Base-by-base conservation (phyloP, 2,113 vertebrate genomes). In the Taurulus bubalis region DNA sequence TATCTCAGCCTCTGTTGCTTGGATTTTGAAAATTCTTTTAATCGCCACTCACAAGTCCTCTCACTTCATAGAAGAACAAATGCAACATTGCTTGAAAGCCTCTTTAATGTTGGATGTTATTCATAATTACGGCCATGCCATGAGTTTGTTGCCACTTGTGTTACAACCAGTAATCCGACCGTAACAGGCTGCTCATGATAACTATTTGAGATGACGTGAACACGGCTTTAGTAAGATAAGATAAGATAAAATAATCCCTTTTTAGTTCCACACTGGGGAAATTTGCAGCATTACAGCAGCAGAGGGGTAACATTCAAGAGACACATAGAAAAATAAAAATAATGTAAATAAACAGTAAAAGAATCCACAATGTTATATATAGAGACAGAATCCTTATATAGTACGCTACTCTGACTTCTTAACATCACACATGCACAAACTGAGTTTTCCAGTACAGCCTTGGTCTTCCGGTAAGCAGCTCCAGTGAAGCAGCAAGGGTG, bases 391-490 rank as follows among this genome's bases (percentile, higher is more conserved):
- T 34, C 3, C 6, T 1, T 34, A 34, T 34, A 6, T 6, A 34
- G 34, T 34, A 34, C 4, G 4, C 18, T 58, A 10, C 8, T 47
- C 28, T 68, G 30, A 59, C 16, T 49, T 58, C 34, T 36, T 38
- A 18, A 30, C 8, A 40, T 14, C 12, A 32, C 42, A 30, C 26
- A 30, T 24, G 16, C 20, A 65, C 65, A 26, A 8, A 36, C 51
- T 59, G 32, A 79, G 26, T 62, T 14, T 22, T 79, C 49, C 58
- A 40, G 38, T 40, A 20, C 8, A 40, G 30, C 30, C 30, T 22
- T 26, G 40, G 18, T 69, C 28, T 45, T 75, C n/a, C 16, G 36
- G 40, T 75, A 53, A 69, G 16, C 53, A 34, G 3, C 34, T 73
- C n/a, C 58, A 63, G 5, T 69, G 53, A 59, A 58, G 64, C 40